Evolutionary conservation across 2,113 vertebrate genomes (phyloP), one percentile per base, ranked within the genome.

Genomic region (Ahaetulla prasina): DNA sequence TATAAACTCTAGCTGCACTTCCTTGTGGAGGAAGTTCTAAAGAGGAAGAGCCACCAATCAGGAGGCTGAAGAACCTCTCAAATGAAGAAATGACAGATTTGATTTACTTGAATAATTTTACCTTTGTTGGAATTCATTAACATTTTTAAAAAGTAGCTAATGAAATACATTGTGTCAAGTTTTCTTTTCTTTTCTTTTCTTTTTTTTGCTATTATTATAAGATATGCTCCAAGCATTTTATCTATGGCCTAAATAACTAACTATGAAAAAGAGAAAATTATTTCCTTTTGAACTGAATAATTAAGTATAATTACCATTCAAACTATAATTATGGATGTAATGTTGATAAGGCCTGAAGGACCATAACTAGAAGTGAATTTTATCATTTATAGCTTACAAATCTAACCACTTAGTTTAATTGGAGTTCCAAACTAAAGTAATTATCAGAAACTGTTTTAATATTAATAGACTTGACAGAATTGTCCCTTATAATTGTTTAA

Each of bases 291-390:
- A 92, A 96, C 93, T 95, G 93, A 96, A 96, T 96, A 97, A 97
- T 98, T 98, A 98, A 93, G 94, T 89, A 85, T 97, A 97, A 98
- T 98, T 98, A 98, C 96, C 95, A 96, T 97, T 97, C 94, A 96
- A 91, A 96, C 97, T 97, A 97, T 97, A 98, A 97, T 97, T 93
- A 88, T 55, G 96, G 97, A 97, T 96, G 94, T 97, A 95, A 96
- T 95, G 95, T 95, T 97, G 96, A 98, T 97, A 97, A 97, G 96
- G 92, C 96, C 96, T 95, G 85, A 93, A 96, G 95, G 96, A 97
- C 91, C 93, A 43, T 55, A 90, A 90, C 93, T 95, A 89, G 93
- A 97, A 96, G 93, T 96, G 94, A 96, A 85, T 97, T 96, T 94
- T 96, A 95, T 96, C 97, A 96, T 97, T 97, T 97, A 97, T 96